Conservation (phyloP, 2,113 vertebrate species). For the Nycticryphes semicollaris region DNA sequence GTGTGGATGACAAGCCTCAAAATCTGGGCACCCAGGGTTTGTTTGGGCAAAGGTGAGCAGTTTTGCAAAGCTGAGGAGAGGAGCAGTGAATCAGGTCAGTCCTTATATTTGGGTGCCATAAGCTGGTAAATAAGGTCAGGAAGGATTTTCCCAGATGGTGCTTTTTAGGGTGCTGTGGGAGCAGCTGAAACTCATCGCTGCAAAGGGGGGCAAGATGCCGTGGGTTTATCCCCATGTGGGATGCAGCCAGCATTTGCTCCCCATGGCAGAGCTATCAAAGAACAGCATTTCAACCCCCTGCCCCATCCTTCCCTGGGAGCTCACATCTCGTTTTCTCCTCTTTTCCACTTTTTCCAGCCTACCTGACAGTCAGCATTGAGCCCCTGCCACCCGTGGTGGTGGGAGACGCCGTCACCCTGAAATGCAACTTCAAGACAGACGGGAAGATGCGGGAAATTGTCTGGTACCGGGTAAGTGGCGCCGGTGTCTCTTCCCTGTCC, state of each 20-base stretch:
- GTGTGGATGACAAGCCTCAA: rapidly evolving
- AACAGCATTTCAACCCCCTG: rapidly evolving
- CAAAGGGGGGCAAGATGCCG: not conserved
- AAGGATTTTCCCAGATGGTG: not conserved
- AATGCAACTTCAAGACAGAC: slow-evolving; percentile 99
- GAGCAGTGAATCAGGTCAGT: rapidly evolving
- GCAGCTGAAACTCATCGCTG: not conserved
- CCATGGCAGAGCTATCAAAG: rapidly evolving
- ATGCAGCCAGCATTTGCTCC: not conserved
- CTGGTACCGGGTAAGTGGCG: slow-evolving; percentile 93
- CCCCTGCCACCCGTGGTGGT: slow-evolving; percentile 95
- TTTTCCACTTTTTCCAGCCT: slow-evolving; percentile 73
- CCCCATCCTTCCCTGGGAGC: not conserved
- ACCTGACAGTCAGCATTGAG: slow-evolving; percentile 97
- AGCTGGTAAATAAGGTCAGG: not conserved
- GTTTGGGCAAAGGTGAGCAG: not conserved
- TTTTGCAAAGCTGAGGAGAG: not conserved
- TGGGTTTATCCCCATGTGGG: rapidly evolving
- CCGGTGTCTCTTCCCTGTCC: not conserved
- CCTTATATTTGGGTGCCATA: not conserved
- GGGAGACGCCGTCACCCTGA: slow-evolving; percentile 94
- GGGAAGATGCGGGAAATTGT: slow-evolving; percentile 96
- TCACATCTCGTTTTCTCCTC: rapidly evolving
- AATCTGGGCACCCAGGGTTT: rapidly evolving
- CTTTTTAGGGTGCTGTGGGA: rapidly evolving